Evolutionary conservation across 1,140 invertebrate species (phyloP).

Genomic region (Neodiprion pinetum): DNA sequence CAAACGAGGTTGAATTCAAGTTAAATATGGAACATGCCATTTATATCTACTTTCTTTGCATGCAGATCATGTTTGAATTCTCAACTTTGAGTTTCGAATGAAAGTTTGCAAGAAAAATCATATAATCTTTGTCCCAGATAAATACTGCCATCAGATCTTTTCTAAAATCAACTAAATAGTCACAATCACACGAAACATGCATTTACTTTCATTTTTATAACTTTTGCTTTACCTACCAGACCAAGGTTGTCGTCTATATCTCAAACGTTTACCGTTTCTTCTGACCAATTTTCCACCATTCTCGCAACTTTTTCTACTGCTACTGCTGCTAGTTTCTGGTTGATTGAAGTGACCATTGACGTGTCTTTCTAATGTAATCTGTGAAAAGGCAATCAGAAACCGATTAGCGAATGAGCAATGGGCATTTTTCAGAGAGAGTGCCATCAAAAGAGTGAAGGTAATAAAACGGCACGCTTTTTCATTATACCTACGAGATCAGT

Average conservation of each 20-base stretch:
- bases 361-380: constrained; percentile 88
- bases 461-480: neutral
- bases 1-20: too few species aligned
- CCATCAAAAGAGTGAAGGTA: neutral
- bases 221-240: constrained; percentile 66
- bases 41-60: too few species aligned
- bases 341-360: constrained; percentile 92
- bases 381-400: constrained; percentile 45
- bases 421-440: constrained; percentile 32
- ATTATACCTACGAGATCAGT: neutral
- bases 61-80: neutral
- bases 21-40: too few species aligned
- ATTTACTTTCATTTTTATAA: constrained; percentile 6
- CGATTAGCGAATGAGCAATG: constrained; percentile 24
- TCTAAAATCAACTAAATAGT: constrained; percentile 26
- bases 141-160: neutral
- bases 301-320: constrained; percentile 71
- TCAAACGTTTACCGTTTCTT: constrained; percentile 84
- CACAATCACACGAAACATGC: neutral
- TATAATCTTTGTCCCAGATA: neutral
- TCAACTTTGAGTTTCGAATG: neutral
- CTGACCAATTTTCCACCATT: constrained; percentile 78
- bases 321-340: constrained; percentile 66
- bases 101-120: constrained; percentile 18
- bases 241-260: constrained; percentile 83